Evolutionary conservation across 2,888 invertebrate species (phyloP), one percentile per base, ranked within the genome.

Genomic region (Candidula unifasciata): DNA sequence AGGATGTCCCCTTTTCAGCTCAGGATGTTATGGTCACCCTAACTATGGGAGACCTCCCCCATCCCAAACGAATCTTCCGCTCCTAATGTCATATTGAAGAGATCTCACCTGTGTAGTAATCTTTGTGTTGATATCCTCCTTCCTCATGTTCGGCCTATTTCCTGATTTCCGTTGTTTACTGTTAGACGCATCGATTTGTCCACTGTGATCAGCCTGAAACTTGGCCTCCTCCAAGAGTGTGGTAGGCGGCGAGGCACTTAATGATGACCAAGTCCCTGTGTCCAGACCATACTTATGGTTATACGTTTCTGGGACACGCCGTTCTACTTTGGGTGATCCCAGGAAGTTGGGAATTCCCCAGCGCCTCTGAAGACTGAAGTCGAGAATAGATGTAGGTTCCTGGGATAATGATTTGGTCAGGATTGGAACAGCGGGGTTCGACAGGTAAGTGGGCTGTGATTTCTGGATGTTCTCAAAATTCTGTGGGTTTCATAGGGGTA

Each of bases 321-420:
- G 37, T 6, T 71, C 69, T 2, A 30, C 18, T 52, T 37, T 71
- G 16, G 52, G 54, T 18, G 27, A 0, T 18, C 52, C 16, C 13
- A 27, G 13, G 3, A 52, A 6, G 21, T 24, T 52, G 3, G n/a
- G 13, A 54, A 35, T 35, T 8, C 54, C 44, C 2, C 35, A 24
- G 2, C 57, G 66, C 21, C 52, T 73, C 52, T 37, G 60, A 16
- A 81, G 2, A 30, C 81, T 81, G 73, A 81, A 81, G 27, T 81
- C 73, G 16, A 81, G 73, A 21, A 73, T 30, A 16, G 81, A 35
- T 16, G 81, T 21, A 16, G 60, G 0, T 35, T 81, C 81, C 3
- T 81, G 73, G 10, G 35, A 2, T 33, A 30, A 24, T 6, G 81
- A 18, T 13, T 27, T 33, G 21, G 80, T 2, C 18, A 54, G 33